A percentile compares a stretch with the other conserved stretches of the same genome.
These are phyloP conservation scores for Sycophila texana DNA, from an alignment of 2,888 invertebrate genomes.

Conservation along the genomic window DNA sequence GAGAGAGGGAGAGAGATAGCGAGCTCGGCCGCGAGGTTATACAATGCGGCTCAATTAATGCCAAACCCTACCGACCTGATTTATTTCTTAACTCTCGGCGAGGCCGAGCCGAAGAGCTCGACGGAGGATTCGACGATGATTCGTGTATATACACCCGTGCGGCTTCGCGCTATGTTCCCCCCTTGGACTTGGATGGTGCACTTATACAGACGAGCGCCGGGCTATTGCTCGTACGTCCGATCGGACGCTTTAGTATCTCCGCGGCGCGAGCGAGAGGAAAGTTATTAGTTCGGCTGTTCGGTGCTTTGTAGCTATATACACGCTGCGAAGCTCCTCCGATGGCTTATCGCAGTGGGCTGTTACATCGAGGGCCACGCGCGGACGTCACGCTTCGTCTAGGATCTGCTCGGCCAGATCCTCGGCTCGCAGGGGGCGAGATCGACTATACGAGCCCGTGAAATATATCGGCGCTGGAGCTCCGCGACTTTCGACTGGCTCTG, in stretches of 20 bases:
- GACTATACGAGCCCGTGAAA: neutral
- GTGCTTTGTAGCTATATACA: neutral
- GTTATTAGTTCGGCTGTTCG: conserved; percentile 35
- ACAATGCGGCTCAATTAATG: conserved; percentile 75
- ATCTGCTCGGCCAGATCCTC: too few species aligned
- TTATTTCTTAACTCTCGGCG: conserved; percentile 70
- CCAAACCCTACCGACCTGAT: conserved; percentile 72
- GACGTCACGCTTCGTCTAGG: too few species aligned
- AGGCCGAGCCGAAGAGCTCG: neutral
- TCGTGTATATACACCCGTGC: neutral
- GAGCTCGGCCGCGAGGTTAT: conserved; percentile 61
- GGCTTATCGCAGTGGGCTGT: too few species aligned
- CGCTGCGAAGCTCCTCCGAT: too few species aligned
- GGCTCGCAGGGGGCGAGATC: too few species aligned
- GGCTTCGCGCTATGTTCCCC: neutral
- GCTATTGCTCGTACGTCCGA: conserved; percentile 7
- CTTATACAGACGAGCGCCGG: conserved; percentile 11
- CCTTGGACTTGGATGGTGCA: neutral
- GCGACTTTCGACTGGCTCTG: too few species aligned
- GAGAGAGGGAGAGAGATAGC: neutral
- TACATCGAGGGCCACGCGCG: too few species aligned
- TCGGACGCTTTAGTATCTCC: conserved; percentile 2
- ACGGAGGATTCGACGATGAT: conserved; percentile 5
- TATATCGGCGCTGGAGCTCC: conserved; percentile 4
- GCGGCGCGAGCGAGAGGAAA: conserved; percentile 3